Conservation (phyloP, 2,797 vertebrate genomes). For the Cyclopterus lumpus region DNA sequence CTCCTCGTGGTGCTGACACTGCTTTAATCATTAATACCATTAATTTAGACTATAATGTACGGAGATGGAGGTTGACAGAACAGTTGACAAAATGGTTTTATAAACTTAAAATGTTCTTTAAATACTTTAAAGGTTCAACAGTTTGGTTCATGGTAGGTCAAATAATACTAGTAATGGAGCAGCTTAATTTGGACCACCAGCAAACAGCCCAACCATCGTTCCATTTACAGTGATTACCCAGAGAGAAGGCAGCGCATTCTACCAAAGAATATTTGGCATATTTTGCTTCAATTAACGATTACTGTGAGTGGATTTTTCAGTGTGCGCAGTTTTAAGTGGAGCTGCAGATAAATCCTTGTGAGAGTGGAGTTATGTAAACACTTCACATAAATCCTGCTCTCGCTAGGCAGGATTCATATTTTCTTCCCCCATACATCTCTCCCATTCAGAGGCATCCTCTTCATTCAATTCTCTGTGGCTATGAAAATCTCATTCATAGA, state of each 20-base stretch:
- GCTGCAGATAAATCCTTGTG: slow-evolving; percentile 12
- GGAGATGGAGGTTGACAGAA: neutral
- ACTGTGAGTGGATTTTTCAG: neutral
- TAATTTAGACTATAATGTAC: neutral
- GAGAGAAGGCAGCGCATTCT: neutral
- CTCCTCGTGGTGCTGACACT: neutral
- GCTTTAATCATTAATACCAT: neutral
- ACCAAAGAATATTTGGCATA: neutral
- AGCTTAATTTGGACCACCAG: neutral
- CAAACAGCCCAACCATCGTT: neutral
- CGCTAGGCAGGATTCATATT: slow-evolving; percentile 34
- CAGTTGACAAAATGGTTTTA: neutral
- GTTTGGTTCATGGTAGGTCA: neutral
- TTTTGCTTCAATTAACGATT: neutral
- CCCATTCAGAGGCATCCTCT: slow-evolving; percentile 62
- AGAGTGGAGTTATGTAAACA: slow-evolving; percentile 32
- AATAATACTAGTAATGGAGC: neutral
- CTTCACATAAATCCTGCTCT: slow-evolving; percentile 29
- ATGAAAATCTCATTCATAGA: slow-evolving; percentile 70
- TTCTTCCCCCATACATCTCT: slow-evolving; percentile 26
- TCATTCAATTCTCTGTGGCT: slow-evolving; percentile 64
- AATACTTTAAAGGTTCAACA: neutral
- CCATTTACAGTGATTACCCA: neutral
- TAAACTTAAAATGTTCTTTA: neutral
- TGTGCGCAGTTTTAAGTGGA: neutral